phyloP scores from a whole-genome alignment of 2,797 vertebrate species.

The Melanogrammus aeglefinus region DNA sequence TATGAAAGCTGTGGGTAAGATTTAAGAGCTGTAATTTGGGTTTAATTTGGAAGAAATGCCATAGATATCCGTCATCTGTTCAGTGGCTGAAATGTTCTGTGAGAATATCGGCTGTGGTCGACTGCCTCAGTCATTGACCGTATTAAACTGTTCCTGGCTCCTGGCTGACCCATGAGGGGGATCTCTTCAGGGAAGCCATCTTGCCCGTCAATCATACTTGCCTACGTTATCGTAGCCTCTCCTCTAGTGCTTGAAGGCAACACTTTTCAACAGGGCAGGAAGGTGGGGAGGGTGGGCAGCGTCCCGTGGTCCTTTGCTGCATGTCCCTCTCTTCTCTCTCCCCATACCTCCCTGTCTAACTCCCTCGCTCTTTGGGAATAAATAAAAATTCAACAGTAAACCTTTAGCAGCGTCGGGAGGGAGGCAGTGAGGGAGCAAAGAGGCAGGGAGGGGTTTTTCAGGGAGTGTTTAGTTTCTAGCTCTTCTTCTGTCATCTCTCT shows the following conservation, averaged over 20 bases:
- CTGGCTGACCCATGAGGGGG: neutral
- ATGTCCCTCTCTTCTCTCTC: no score
- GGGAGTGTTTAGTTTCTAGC: neutral
- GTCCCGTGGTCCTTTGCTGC: no score
- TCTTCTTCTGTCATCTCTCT: neutral
- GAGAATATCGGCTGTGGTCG: neutral
- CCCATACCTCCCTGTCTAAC: no score
- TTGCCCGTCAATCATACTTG: neutral
- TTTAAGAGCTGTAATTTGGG: neutral
- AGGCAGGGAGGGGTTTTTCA: no score
- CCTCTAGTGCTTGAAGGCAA: neutral
- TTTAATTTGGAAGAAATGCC: neutral
- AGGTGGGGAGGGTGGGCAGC: neutral
- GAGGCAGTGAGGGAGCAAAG: no score
- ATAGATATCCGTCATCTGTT: neutral
- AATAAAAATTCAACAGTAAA: no score
- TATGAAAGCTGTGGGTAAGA: neutral
- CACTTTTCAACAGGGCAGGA: neutral
- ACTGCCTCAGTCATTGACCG: neutral
- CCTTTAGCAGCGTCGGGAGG: no score
- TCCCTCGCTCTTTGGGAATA: no score
- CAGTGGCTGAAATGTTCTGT: neutral
- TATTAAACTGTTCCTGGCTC: neutral
- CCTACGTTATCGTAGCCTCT: neutral
- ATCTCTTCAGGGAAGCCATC: neutral